Evolutionary conservation across 2,797 vertebrate genomes (phyloP), one percentile per base, ranked within the genome.

Genomic region (Gouania willdenowi): DNA sequence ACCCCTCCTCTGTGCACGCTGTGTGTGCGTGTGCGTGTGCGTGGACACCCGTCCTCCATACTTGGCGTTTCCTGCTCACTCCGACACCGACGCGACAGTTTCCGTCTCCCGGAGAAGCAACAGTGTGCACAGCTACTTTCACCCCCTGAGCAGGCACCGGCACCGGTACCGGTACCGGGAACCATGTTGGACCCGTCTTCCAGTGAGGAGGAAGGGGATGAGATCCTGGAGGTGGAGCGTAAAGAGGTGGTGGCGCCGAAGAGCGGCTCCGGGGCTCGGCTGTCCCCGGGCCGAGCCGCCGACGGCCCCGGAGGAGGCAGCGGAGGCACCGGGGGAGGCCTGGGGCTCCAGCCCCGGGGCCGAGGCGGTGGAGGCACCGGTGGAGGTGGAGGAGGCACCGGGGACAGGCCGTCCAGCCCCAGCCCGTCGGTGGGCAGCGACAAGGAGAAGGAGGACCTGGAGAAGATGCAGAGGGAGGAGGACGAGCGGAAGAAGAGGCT

Each of bases 111-210:
- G 19, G 40, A 24, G 39, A 15, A 60, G 41, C 51, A 48, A 22
- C 47, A 54, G 48, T 41, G 5, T 29, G 50, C 32, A 12, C 5
- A 3, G 15, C 30, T 41, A 19, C 4, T 17, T 8, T 26, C 55
- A 18, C 28, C 31, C 53, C n/a, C n/a, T 37, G 43, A 23, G 25
- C 5, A 23, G 45, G 26, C 23, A 26, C 34, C 45, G 38, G 27
- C 48, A 15, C n/a, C n/a, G n/a, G n/a, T n/a, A n/a, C n/a, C n/a
- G n/a, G n/a, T n/a, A 24, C 26, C 11, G 25, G 6, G 31, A 77
- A 82, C 66, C 74, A 97, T 97, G 94, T 83, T 97, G 85, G 94
- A 96, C 77, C 94, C 94, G 60, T 97, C 94, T 82, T 97, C 94
- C 73, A 97, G 94, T 76, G 94, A 97, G 70, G 94, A 97, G 71